Evolutionary conservation across 2,113 vertebrate species (phyloP).

Genomic region (Pyxicephalus adspersus): DNA sequence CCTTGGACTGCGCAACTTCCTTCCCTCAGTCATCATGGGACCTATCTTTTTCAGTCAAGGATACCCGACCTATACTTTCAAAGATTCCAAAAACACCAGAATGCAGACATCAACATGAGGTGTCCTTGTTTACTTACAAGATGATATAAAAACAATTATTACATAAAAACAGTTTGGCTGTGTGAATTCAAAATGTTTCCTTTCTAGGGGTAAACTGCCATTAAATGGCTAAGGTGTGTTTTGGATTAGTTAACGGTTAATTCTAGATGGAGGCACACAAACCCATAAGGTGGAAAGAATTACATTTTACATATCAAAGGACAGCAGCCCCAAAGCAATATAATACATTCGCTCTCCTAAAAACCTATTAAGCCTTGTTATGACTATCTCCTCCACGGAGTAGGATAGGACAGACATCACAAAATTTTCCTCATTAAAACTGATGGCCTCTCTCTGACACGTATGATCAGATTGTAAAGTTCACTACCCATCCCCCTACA

Average conservation of each 20-base stretch:
- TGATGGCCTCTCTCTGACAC: slow-evolving; percentile 16
- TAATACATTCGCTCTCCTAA: slow-evolving; percentile 34
- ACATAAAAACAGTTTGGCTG: too few relatives aligned
- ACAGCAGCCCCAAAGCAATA: slow-evolving; percentile 27
- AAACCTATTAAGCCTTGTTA: slow-evolving; percentile 49
- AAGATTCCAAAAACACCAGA: too few relatives aligned
- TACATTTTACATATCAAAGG: slow-evolving; percentile 36
- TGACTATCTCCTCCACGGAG: slow-evolving; percentile 40
- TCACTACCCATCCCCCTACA: slow-evolving; percentile 4
- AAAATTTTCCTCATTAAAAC: slow-evolving; percentile 26
- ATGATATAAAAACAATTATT: background rate
- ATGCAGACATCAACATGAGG: too few relatives aligned
- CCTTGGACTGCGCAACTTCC: too few relatives aligned
- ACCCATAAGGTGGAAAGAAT: slow-evolving; percentile 42
- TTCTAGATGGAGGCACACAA: slow-evolving; percentile 29
- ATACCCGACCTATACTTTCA: too few relatives aligned
- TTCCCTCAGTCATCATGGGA: too few relatives aligned
- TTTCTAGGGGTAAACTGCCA: background rate
- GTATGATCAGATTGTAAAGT: slow-evolving; percentile 15
- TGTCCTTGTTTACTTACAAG: background rate
- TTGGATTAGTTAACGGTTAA: background rate
- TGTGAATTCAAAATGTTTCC: too few relatives aligned
- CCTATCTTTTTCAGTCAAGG: too few relatives aligned
- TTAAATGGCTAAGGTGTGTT: slow-evolving; percentile 20
- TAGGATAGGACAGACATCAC: slow-evolving; percentile 28